A percentile compares a stretch with the other conserved stretches of the same genome.
These are phyloP conservation scores for Antidorcas marsupialis DNA, from an alignment of 2,113 vertebrate genomes.

Conservation along the genomic window DNA sequence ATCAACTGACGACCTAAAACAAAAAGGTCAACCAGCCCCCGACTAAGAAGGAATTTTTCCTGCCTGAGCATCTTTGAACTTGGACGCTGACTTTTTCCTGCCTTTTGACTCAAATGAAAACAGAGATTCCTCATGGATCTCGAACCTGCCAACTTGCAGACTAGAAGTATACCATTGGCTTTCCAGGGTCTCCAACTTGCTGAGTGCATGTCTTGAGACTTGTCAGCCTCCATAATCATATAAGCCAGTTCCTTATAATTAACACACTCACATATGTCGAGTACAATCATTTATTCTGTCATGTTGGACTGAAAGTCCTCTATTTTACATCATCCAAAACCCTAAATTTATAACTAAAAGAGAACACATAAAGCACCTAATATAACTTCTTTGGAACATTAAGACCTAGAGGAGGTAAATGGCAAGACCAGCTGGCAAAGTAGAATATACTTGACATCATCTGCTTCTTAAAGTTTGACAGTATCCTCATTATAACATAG, in stretches of 20 bases:
- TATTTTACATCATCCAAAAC: not conserved
- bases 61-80: not conserved
- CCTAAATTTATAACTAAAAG: not conserved
- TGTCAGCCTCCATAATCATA: not conserved
- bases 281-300: too few relatives aligned
- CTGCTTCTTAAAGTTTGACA: not conserved
- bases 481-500: too few relatives aligned
- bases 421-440: not conserved
- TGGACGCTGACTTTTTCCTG: not conserved
- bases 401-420: not conserved
- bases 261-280: not conserved
- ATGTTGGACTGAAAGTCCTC: not conserved
- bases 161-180: too few relatives aligned
- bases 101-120: not conserved
- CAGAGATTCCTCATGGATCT: too few relatives aligned
- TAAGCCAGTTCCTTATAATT: not conserved
- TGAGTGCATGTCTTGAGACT: not conserved
- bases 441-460: not conserved
- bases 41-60: not conserved
- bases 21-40: not conserved
- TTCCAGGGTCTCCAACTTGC: not conserved
- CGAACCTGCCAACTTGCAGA: fast-evolving
- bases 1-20: not conserved
- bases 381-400: not conserved
- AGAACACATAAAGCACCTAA: not conserved